Conservation (phyloP, 2,888 invertebrate genomes). For the Hypomecis atomaria region DNA sequence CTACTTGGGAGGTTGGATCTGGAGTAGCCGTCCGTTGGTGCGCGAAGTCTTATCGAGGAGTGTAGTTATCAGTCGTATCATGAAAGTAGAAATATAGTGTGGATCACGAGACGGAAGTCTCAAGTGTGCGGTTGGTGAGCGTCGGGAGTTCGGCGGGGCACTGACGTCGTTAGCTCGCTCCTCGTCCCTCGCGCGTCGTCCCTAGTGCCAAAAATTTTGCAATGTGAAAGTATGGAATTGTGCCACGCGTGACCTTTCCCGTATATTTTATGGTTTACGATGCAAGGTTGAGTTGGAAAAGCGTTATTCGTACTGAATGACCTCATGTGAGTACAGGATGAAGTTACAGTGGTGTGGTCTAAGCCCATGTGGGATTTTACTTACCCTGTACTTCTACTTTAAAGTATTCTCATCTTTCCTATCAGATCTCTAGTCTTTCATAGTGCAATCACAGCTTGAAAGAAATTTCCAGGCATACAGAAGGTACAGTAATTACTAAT, state of each 20-base stretch:
- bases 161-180: slow-evolving; percentile 80
- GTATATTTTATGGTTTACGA: slow-evolving; percentile 63
- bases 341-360: slow-evolving; percentile 47
- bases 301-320: slow-evolving; percentile 63
- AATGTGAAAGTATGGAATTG: slow-evolving; percentile 83
- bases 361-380: slow-evolving; percentile 57
- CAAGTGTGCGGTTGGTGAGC: slow-evolving; percentile 72
- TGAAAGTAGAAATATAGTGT: slow-evolving; percentile 57
- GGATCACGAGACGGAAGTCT: slow-evolving; percentile 62
- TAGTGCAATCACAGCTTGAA: slow-evolving; percentile 28
- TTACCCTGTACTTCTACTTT: slow-evolving; percentile 44
- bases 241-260: slow-evolving; percentile 82
- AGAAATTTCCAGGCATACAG: not conserved
- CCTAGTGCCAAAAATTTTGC: slow-evolving; percentile 83
- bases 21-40: slow-evolving; percentile 57
- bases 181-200: slow-evolving; percentile 69
- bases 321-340: slow-evolving; percentile 63
- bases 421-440: slow-evolving; percentile 14
- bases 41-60: slow-evolving; percentile 51
- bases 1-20: slow-evolving; percentile 71
- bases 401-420: slow-evolving; percentile 11
- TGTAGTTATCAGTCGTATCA: slow-evolving; percentile 51
- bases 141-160: slow-evolving; percentile 75
- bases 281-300: slow-evolving; percentile 57
- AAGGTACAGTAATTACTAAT: slow-evolving; percentile 10